These are phyloP conservation scores for Antheraea pernyi DNA, from an alignment of 1,140 invertebrate species.

Conservation along the genomic window DNA sequence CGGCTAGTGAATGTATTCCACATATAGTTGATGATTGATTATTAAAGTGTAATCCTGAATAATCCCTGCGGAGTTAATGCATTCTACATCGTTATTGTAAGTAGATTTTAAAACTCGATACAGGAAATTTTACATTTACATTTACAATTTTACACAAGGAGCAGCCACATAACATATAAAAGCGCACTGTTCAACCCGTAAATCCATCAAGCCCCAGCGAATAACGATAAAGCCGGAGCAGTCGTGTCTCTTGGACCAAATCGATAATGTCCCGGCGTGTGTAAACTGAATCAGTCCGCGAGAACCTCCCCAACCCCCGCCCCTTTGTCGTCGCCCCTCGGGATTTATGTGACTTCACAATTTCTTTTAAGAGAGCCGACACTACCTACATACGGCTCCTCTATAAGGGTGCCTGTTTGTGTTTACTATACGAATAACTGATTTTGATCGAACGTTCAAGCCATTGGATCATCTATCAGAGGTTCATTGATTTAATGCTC, in stretches of 20 bases:
- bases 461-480: no score
- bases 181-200: neutral
- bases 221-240: neutral
- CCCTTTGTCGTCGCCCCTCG: neutral
- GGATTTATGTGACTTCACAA: conserved; percentile 6
- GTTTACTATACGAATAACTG: neutral
- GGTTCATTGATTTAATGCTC: no score
- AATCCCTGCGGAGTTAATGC: no score
- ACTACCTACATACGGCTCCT: neutral
- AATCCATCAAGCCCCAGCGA: neutral
- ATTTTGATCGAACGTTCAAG: neutral
- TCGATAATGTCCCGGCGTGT: conserved; percentile 16
- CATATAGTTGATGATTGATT: no score
- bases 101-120: neutral
- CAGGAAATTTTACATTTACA: neutral
- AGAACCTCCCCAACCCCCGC: neutral
- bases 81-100: neutral
- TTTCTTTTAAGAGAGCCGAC: neutral
- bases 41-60: no score
- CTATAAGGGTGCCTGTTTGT: neutral
- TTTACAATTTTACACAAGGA: no score
- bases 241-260: conserved; percentile 11
- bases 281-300: conserved; percentile 15
- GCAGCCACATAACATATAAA: neutral
- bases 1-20: no score